Conservation (phyloP, 2,113 vertebrate species). For the Upupa epops region DNA sequence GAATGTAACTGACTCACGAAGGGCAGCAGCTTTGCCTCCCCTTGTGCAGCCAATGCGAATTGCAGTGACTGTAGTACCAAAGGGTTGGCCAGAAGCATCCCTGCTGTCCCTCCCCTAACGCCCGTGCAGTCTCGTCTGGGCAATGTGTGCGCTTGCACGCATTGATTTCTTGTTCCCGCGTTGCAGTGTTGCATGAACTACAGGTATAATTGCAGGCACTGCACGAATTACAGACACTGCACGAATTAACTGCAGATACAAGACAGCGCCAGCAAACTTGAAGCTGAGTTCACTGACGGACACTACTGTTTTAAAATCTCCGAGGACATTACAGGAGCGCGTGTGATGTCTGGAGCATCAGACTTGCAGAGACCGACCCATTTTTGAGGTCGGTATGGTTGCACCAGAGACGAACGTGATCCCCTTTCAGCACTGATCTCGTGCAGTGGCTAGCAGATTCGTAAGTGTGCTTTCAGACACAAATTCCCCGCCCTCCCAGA, state of each 20-base stretch:
- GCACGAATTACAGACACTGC: too few species aligned
- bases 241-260: too few species aligned
- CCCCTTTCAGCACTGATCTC: slow-evolving; percentile 5
- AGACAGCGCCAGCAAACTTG: not conserved
- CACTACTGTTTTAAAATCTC: not conserved
- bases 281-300: not conserved
- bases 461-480: slow-evolving; percentile 21
- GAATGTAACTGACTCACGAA: not conserved
- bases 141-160: not conserved
- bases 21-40: not conserved
- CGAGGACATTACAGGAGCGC: not conserved
- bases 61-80: not conserved
- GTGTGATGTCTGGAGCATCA: slow-evolving; percentile 29
- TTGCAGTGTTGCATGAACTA: too few species aligned
- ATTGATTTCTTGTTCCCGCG: not conserved
- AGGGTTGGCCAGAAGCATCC: not conserved
- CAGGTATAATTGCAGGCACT: too few species aligned
- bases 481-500: slow-evolving; percentile 36
- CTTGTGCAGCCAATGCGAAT: not conserved
- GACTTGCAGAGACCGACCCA: not conserved
- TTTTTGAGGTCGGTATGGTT: not conserved
- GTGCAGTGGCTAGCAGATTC: not conserved
- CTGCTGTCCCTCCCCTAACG: not conserved
- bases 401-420: not conserved
- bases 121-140: not conserved